Evolutionary conservation across 2,113 vertebrate species (phyloP).

Genomic region (Romanogobio albipinnatus): DNA sequence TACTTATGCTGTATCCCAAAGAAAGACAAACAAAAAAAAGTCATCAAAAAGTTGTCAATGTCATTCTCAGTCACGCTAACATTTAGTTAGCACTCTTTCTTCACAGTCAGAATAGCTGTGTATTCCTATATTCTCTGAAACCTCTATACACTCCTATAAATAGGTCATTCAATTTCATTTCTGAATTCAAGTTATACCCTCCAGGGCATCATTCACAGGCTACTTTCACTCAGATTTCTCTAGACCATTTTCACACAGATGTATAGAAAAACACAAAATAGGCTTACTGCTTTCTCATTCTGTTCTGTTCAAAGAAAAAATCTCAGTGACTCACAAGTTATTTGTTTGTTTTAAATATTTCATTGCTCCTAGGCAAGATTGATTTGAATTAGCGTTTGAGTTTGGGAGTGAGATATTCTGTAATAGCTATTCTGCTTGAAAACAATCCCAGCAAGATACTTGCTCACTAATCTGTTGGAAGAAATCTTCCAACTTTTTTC

Average conservation of each 20-base stretch:
- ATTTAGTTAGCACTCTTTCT: neutral
- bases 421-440: neutral
- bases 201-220: neutral
- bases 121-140: neutral
- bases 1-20: neutral
- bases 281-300: neutral
- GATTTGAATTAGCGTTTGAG: neutral
- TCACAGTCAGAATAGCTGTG: neutral
- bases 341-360: neutral
- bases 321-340: neutral
- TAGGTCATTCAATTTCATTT: neutral
- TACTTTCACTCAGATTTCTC: neutral
- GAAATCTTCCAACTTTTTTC: too few species aligned
- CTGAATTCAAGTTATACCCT: neutral
- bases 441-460: neutral
- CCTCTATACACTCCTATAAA: neutral
- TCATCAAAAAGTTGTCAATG: neutral
- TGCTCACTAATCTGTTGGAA: too few species aligned
- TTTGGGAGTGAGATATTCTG: neutral
- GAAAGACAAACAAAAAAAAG: neutral
- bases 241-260: constrained; percentile 5
- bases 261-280: constrained; percentile 3
- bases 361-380: neutral
- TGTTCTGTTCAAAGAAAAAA: neutral
- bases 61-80: neutral